phyloP scores from a whole-genome alignment of 1,140 invertebrate species.

The Brachionus manjavacas region DNA sequence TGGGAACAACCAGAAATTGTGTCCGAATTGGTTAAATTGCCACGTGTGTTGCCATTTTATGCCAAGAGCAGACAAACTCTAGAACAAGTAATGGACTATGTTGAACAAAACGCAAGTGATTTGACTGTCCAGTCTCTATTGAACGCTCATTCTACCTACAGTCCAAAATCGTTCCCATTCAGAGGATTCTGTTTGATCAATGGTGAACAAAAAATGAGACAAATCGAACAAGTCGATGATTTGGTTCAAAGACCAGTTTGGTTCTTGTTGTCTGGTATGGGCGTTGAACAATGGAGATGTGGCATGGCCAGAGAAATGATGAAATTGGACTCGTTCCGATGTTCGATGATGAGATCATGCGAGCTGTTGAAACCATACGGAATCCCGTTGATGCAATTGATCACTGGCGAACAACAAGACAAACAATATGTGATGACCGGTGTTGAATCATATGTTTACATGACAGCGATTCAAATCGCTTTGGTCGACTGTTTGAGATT shows the following conservation, averaged over 20 bases:
- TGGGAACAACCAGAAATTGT: constrained; percentile 24
- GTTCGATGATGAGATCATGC: constrained; percentile 70
- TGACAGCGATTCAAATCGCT: constrained; percentile 88
- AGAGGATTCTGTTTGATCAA: constrained; percentile 22
- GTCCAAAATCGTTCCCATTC: not conserved
- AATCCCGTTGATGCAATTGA: constrained; percentile 73
- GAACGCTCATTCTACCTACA: constrained; percentile 13
- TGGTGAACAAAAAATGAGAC: constrained; percentile 39
- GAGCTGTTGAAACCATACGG: constrained; percentile 70
- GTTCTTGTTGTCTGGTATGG: constrained; percentile 94
- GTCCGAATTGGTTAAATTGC: not conserved
- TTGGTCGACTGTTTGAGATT: constrained; percentile 74
- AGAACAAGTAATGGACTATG: not conserved
- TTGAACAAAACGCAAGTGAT: constrained; percentile 31
- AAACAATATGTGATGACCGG: constrained; percentile 75
- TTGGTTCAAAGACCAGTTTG: constrained; percentile 68
- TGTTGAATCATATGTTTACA: constrained; percentile 81
- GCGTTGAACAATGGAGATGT: constrained; percentile 77
- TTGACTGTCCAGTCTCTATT: not conserved
- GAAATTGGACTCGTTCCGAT: constrained; percentile 70
- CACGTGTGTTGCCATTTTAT: constrained; percentile 20
- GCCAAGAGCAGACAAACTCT: constrained; percentile 9
- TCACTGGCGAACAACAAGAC: constrained; percentile 63
- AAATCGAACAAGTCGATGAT: constrained; percentile 21
- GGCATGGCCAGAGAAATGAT: constrained; percentile 63